phyloP scores from a whole-genome alignment of 2,888 invertebrate species.

The Priocnemis perturbator region DNA sequence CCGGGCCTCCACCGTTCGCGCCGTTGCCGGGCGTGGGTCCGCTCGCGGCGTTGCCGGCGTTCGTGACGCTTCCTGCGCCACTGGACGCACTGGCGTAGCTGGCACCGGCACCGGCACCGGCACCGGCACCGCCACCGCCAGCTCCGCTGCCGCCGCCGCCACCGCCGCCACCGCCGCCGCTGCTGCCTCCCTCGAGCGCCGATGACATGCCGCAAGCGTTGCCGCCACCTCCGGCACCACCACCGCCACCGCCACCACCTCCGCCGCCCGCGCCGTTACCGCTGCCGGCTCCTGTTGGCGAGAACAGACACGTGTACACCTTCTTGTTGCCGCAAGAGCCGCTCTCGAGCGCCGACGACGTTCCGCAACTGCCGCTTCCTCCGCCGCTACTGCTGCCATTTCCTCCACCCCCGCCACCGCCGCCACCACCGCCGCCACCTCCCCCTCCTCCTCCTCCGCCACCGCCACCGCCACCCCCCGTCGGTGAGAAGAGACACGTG shows the following conservation, averaged over 20 bases:
- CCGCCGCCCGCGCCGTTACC: slow-evolving; percentile 53
- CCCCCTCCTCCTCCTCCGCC: slow-evolving; percentile 56
- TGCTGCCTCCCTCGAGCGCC: slow-evolving; percentile 49
- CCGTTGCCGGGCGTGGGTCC: slow-evolving; percentile 62
- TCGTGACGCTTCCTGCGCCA: slow-evolving; percentile 60
- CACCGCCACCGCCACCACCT: slow-evolving; percentile 40
- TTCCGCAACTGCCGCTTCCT: slow-evolving; percentile 49
- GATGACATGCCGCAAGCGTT: slow-evolving; percentile 17
- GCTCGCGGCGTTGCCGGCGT: slow-evolving; percentile 71
- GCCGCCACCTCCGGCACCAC: slow-evolving; percentile 41
- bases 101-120: slow-evolving; percentile 67
- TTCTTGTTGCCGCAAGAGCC: slow-evolving; percentile 84
- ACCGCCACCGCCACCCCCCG: slow-evolving; percentile 59
- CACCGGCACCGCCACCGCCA: slow-evolving; percentile 74
- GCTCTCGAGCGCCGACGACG: slow-evolving; percentile 49
- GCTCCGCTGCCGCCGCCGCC: slow-evolving; percentile 28
- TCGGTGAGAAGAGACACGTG: slow-evolving; percentile 79
- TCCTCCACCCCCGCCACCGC: slow-evolving; percentile 40
- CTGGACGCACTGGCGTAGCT: slow-evolving; percentile 57
- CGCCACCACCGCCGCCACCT: slow-evolving; percentile 36
- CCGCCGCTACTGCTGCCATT: slow-evolving; percentile 31
- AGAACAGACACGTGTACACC: slow-evolving; percentile 82
- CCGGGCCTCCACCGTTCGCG: slow-evolving; percentile 54
- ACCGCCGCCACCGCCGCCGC: slow-evolving; percentile 47
- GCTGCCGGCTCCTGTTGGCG: slow-evolving; percentile 67